Conservation (phyloP, 2,888 invertebrate species). For the Chesias legatella region DNA sequence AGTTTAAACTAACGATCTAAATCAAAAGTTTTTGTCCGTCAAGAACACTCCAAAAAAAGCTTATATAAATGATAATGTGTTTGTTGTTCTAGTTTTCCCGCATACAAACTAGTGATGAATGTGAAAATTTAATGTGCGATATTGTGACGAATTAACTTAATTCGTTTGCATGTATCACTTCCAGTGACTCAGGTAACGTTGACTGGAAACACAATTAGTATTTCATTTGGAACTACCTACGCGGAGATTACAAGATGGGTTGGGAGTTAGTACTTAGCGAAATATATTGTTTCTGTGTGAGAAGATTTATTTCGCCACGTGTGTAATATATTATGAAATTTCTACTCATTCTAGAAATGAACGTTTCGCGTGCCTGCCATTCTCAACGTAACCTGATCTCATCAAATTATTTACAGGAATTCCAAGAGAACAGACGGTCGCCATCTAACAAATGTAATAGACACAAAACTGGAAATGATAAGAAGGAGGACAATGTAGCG, state of each 20-base stretch:
- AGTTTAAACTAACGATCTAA: too few relatives aligned
- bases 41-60: too few relatives aligned
- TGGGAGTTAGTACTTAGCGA: slow-evolving; percentile 35
- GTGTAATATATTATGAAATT: slow-evolving; percentile 25
- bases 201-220: slow-evolving; percentile 50
- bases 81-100: too few relatives aligned
- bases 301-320: slow-evolving; percentile 36
- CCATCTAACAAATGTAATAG: slow-evolving; percentile 17
- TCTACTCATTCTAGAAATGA: slow-evolving; percentile 30
- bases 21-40: too few relatives aligned
- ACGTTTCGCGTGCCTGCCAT: slow-evolving; percentile 32
- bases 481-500: slow-evolving; percentile 38
- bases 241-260: slow-evolving; percentile 42
- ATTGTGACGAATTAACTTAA: too few relatives aligned
- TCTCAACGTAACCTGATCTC: slow-evolving; percentile 5
- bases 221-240: slow-evolving; percentile 45
- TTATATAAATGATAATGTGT: too few relatives aligned
- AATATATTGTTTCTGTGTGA: slow-evolving; percentile 40
- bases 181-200: slow-evolving; percentile 26
- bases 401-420: slow-evolving; percentile 11
- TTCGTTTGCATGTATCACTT: neutral
- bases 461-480: slow-evolving; percentile 30
- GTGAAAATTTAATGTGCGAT: too few relatives aligned
- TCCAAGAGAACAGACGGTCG: slow-evolving; percentile 22
- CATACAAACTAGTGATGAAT: slow-evolving; percentile 26